These are phyloP conservation scores for Lucilia cuprina DNA, from an alignment of 1,140 invertebrate genomes.

Conservation along the genomic window DNA sequence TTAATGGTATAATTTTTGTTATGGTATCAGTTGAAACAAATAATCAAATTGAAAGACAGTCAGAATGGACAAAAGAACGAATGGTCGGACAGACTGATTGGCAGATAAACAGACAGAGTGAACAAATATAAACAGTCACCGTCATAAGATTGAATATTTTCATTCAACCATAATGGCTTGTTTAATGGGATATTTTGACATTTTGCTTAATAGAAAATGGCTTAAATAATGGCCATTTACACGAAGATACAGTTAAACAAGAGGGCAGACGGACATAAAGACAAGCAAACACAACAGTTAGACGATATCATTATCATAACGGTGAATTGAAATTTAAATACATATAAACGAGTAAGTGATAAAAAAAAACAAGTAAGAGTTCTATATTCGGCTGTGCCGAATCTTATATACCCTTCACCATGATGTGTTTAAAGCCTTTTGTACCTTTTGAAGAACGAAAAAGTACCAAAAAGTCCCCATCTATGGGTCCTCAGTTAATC, in stretches of 20 bases:
- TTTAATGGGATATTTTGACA: slow-evolving; percentile 43
- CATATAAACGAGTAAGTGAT: background rate
- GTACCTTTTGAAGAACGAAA: no score
- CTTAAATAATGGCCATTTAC: slow-evolving; percentile 41
- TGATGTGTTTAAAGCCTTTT: no score
- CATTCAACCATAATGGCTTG: slow-evolving; percentile 41
- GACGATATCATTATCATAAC: slow-evolving; percentile 22
- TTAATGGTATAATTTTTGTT: no score
- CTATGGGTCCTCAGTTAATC: no score
- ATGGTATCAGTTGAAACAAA: no score
- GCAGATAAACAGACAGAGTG: background rate
- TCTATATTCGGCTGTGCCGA: no score
- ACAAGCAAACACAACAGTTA: background rate
- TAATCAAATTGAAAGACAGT: no score
- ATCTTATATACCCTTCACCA: no score
- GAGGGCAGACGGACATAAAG: background rate
- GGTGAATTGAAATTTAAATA: background rate
- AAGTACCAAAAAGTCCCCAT: no score
- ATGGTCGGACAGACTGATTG: no score
- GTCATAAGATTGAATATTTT: slow-evolving; percentile 35
- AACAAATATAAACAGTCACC: background rate
- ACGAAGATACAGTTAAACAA: slow-evolving; percentile 2
- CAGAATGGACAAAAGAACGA: no score
- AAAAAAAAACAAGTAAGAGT: no score
- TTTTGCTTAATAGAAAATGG: slow-evolving; percentile 43